These are phyloP conservation scores for Netelia melanura DNA, from an alignment of 2,888 invertebrate species.

Conservation along the genomic window DNA sequence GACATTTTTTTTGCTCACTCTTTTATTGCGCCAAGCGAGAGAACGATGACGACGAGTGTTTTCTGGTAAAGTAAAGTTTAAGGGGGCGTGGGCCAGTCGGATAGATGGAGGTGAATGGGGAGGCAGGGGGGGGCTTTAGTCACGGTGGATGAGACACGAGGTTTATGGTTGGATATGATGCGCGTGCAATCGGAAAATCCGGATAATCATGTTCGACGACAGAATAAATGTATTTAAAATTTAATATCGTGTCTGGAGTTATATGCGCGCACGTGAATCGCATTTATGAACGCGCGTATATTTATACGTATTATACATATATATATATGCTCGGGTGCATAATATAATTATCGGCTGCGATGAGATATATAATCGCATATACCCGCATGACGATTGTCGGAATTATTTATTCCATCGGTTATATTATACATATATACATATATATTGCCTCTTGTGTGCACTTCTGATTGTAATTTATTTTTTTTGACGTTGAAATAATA, in stretches of 20 bases:
- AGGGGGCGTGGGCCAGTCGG: neutral
- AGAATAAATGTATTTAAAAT: slow-evolving; percentile 37
- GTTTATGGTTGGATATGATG: slow-evolving; percentile 26
- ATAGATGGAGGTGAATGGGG: neutral
- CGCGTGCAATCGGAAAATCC: slow-evolving; percentile 42
- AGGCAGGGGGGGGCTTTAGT: no score
- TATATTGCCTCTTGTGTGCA: slow-evolving; percentile 16
- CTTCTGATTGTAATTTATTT: slow-evolving; percentile 54
- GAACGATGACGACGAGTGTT: slow-evolving; percentile 48
- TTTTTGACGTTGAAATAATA: slow-evolving; percentile 50
- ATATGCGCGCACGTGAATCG: slow-evolving; percentile 4
- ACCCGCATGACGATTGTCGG: slow-evolving; percentile 39
- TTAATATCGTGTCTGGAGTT: slow-evolving; percentile 46
- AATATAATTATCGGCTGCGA: slow-evolving; percentile 48
- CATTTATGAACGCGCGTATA: slow-evolving; percentile 5
- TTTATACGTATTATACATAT: neutral
- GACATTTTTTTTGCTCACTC: slow-evolving; percentile 29
- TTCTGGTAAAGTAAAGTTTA: slow-evolving; percentile 17
- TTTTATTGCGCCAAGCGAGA: slow-evolving; percentile 26
- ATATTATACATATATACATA: slow-evolving; percentile 40
- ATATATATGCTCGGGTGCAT: neutral
- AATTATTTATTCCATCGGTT: slow-evolving; percentile 47
- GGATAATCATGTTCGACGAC: slow-evolving; percentile 41
- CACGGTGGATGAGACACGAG: neutral
- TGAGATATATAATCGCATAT: slow-evolving; percentile 19